phyloP scores from a whole-genome alignment of 2,888 invertebrate genomes.

The Arctia plantaginis region DNA sequence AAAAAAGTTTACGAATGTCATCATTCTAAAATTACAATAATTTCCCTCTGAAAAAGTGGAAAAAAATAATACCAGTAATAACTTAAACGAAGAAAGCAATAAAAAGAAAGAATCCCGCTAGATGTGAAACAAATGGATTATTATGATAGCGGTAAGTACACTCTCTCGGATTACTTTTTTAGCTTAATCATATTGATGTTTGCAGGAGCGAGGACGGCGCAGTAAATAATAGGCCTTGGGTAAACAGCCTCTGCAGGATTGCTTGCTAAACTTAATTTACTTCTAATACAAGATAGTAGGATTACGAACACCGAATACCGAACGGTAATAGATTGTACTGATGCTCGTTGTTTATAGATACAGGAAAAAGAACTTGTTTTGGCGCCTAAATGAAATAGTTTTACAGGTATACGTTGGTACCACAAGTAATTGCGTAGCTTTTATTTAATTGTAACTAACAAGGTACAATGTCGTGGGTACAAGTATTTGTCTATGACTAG shows the following conservation, averaged over 20 bases:
- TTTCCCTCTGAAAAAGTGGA: not conserved
- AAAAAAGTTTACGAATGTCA: not conserved
- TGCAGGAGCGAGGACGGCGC: slow-evolving; percentile 4
- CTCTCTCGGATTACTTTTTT: slow-evolving; percentile 24
- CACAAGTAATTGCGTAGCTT: not conserved
- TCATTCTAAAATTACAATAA: not conserved
- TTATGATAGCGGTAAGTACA: slow-evolving; percentile 15
- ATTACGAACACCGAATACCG: not conserved
- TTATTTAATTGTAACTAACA: not conserved
- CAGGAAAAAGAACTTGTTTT: not conserved
- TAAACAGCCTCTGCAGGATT: not conserved
- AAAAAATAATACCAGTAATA: slow-evolving; percentile 3
- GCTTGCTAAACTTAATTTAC: slow-evolving; percentile 1
- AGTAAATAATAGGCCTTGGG: slow-evolving; percentile 2
- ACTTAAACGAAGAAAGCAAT: slow-evolving; percentile 6
- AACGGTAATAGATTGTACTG: not conserved
- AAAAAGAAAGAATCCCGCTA: slow-evolving; percentile 17
- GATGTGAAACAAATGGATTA: slow-evolving; percentile 22
- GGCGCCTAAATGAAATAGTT: not conserved
- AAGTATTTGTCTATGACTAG: no score
- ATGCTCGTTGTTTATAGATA: not conserved
- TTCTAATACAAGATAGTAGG: not conserved
- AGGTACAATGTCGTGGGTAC: not conserved
- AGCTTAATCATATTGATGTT: slow-evolving; percentile 14
- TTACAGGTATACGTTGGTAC: not conserved